Percentiles rank a stretch among this genome's conserved stretches.
Conservation (phyloP, 2,888 invertebrate species). For the Xestoiulus laeticollis region DNA sequence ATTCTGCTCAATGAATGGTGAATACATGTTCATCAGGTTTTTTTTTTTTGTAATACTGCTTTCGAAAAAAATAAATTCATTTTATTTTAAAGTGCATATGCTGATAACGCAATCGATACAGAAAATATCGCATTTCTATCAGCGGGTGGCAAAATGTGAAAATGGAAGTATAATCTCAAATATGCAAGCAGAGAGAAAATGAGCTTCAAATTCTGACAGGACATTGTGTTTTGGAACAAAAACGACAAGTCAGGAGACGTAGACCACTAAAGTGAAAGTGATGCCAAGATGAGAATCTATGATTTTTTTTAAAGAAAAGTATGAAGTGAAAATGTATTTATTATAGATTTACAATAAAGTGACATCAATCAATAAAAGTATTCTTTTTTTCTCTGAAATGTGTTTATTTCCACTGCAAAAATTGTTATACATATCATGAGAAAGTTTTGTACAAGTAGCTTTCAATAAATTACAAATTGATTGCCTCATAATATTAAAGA, state of each 20-base stretch:
- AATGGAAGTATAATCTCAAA: background rate
- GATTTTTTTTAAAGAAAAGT: no score
- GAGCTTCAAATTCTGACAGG: background rate
- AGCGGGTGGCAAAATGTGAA: background rate
- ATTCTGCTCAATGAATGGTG: background rate
- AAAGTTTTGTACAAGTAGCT: no score
- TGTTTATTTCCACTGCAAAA: no score
- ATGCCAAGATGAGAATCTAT: background rate
- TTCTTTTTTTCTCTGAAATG: no score
- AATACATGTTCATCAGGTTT: constrained; percentile 14
- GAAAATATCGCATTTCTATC: background rate
- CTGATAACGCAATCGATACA: background rate
- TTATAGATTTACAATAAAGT: no score
- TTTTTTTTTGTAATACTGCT: background rate
- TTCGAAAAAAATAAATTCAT: background rate
- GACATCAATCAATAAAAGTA: no score
- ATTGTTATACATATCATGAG: no score
- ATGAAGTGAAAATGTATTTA: no score
- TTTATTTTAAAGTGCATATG: constrained; percentile 9
- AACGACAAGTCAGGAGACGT: background rate
- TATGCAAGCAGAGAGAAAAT: background rate
- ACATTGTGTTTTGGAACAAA: background rate
- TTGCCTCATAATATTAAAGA: no score
- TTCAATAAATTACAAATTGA: no score
- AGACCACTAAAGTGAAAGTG: background rate